phyloP scores from a whole-genome alignment of 2,113 vertebrate genomes.

The Pygoscelis antarcticus region DNA sequence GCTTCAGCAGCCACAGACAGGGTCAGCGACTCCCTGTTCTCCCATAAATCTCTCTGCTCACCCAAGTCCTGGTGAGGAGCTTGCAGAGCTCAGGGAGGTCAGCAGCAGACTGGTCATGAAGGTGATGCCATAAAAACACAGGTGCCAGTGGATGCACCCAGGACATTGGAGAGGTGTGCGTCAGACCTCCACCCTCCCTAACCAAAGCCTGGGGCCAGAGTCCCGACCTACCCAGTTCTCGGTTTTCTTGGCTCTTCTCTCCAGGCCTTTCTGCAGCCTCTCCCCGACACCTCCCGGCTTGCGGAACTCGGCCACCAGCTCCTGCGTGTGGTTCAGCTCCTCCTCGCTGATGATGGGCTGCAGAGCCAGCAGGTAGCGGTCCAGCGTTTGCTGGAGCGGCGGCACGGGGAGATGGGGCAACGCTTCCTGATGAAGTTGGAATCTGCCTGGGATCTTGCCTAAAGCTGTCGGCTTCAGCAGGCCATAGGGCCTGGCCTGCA shows the following conservation, averaged over 20 bases:
- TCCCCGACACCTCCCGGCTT: constrained; percentile 85
- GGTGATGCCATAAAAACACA: not conserved
- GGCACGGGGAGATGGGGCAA: constrained; percentile 88
- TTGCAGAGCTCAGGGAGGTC: not conserved
- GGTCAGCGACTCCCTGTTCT: not conserved
- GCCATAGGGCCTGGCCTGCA: constrained; percentile 79
- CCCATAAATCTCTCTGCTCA: not conserved
- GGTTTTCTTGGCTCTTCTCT: constrained; percentile 79
- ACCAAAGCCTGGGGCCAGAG: not conserved
- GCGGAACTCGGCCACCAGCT: constrained; percentile 85
- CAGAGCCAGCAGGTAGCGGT: constrained; percentile 85
- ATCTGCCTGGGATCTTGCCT: constrained; percentile 78
- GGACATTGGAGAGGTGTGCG: not conserved
- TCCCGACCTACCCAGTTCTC: constrained; percentile 90
- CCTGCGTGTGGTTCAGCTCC: constrained; percentile 82
- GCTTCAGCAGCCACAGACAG: not conserved
- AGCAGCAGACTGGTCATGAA: not conserved
- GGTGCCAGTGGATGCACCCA: not conserved
- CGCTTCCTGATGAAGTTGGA: constrained; percentile 86
- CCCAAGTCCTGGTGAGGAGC: not conserved
- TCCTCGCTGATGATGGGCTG: constrained; percentile 88
- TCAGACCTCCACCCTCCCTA: not conserved
- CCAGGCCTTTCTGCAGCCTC: constrained; percentile 87
- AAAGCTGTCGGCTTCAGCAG: constrained; percentile 84
- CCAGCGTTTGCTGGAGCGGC: constrained; percentile 87